A percentile compares a stretch with the other conserved stretches of the same genome.
Conservation (phyloP, 2,113 vertebrate species). For the Willisornis vidua region DNA sequence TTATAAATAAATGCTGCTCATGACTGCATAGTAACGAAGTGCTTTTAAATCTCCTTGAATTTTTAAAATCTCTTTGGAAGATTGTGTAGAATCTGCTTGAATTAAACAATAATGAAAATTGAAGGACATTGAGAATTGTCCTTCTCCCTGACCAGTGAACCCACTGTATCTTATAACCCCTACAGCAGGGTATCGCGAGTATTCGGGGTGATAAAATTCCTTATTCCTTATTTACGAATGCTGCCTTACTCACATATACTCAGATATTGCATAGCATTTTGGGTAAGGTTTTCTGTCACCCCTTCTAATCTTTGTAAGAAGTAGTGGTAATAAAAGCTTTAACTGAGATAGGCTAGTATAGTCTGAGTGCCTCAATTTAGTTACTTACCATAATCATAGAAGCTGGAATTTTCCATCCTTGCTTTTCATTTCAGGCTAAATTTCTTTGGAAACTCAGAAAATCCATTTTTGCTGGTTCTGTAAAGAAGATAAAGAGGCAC, state of each 20-base stretch:
- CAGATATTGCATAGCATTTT: background rate
- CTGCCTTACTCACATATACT: background rate
- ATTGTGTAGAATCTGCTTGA: background rate
- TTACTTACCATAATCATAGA: background rate
- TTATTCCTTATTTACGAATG: background rate
- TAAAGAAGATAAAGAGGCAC: background rate
- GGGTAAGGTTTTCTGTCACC: background rate
- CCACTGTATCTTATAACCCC: background rate
- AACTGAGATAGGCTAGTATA: background rate
- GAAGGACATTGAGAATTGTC: background rate
- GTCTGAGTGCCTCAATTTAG: background rate
- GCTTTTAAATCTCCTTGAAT: background rate
- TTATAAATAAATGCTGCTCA: background rate
- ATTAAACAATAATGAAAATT: background rate
- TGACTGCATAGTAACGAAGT: background rate
- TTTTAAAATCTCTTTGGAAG: background rate
- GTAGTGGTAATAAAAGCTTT: background rate
- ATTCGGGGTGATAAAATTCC: background rate
- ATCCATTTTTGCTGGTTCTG: background rate
- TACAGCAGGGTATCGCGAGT: rapidly evolving
- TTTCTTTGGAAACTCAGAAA: background rate
- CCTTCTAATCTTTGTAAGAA: background rate
- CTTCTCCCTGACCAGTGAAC: background rate
- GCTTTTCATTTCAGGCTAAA: background rate
- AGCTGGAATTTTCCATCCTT: background rate